Base-by-base conservation (phyloP, 2,797 vertebrate genomes). In the Rhynchotus rufescens region DNA sequence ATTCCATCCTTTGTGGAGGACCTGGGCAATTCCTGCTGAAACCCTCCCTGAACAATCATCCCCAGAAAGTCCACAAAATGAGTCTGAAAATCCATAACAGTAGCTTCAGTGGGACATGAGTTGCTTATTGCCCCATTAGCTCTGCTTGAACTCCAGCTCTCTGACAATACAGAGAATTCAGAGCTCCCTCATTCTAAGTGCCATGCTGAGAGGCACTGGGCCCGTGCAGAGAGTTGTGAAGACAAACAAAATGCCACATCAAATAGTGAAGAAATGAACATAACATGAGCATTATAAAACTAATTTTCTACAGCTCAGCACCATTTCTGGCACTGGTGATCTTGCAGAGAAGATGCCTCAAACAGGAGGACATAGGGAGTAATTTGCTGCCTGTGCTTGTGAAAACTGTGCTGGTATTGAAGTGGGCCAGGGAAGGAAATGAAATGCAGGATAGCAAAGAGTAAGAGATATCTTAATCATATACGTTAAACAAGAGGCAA, bases 161-260 rank as follows among this genome's bases (percentile, higher is more conserved):
- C 59, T 57, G 60, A 32, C 6, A 85, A 12, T 36, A 10, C 26
- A 28, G 28, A 0, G 0, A 8, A 79, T 86, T 73, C 42, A 69
- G 62, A 49, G 10, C 69, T 86, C 10, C 23, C 30, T 85, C 10
- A 34, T 38, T 85, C 25, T 54, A 62, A 88, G 85, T 54, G 36
- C 47, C 15, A 5, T 7, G 15, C 14, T 71, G n/a, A 56, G 30
- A 56, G 54, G 30, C 30, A 38, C 19, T 54, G 49, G 49, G 25
- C 26, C 25, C 49, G 15, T 30, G 34, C 13, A 15, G 17, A 75
- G 17, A 67, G 10, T 21, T 56, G 56, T 15, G 34, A 78, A 10
- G 47, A 62, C 38, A 81, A 83, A 45, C 10, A 66, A 93, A 89
- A 83, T 51, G 30, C 62, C 34, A 59, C 23, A 62, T 47, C 56